These are phyloP conservation scores for Macrosiphum euphorbiae DNA, from an alignment of 2,888 invertebrate species.

Conservation along the genomic window DNA sequence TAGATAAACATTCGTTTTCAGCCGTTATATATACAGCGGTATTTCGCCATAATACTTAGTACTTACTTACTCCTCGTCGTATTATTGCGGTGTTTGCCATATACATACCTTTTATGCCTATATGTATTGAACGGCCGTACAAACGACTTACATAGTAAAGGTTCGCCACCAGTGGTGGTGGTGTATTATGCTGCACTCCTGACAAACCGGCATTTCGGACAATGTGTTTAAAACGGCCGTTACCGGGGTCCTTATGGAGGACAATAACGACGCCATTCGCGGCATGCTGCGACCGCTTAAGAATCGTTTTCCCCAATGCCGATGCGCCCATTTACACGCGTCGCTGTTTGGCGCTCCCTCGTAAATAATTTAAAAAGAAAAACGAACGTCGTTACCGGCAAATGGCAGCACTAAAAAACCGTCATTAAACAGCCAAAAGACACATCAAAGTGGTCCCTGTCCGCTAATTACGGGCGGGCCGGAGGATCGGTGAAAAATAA, in stretches of 20 bases:
- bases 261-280: conserved; percentile 62
- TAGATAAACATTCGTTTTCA: neutral
- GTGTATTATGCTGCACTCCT: neutral
- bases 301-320: conserved; percentile 37
- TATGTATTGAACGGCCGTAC: neutral
- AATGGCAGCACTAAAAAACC: conserved; percentile 63
- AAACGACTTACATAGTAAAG: neutral
- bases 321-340: conserved; percentile 1
- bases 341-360: neutral
- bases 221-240: conserved; percentile 54
- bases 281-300: conserved; percentile 61
- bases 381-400: conserved; percentile 62
- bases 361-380: conserved; percentile 62
- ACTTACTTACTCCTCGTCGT: neutral
- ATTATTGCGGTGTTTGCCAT: neutral
- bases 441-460: conserved; percentile 61
- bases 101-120: neutral
- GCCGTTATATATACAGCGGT: neutral
- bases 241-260: conserved; percentile 48
- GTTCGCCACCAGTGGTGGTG: neutral
- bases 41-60: neutral
- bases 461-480: conserved; percentile 42
- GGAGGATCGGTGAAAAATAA: neutral
- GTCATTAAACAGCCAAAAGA: conserved; percentile 48
- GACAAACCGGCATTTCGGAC: conserved; percentile 49